Evolutionary conservation across 2,888 invertebrate genomes (phyloP).

Genomic region (Nezara viridula): DNA sequence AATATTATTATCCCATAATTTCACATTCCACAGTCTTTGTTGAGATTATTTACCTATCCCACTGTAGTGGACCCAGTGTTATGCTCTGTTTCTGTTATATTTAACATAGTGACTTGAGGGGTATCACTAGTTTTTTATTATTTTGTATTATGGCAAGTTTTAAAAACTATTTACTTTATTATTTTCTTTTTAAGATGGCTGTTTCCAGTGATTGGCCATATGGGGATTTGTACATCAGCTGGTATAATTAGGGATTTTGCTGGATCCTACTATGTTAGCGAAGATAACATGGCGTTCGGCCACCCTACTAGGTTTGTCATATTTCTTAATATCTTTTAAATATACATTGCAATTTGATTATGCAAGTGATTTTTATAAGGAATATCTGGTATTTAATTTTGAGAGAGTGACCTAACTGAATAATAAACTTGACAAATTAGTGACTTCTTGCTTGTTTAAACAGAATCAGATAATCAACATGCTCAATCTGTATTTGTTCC

Average conservation of each 20-base stretch:
- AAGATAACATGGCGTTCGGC: conserved; percentile 93
- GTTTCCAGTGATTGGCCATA: conserved; percentile 97
- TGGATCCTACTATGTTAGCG: conserved; percentile 94
- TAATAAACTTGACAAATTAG: too few species aligned
- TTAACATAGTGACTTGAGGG: not conserved
- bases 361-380: not conserved
- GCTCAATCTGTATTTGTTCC: too few species aligned
- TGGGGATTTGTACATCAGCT: conserved; percentile 92
- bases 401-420: too few species aligned
- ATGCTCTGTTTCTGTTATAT: too few species aligned
- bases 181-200: conserved; percentile 80
- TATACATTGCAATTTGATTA: not conserved
- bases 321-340: not conserved
- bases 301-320: conserved; percentile 79
- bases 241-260: conserved; percentile 98
- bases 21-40: too few species aligned
- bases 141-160: not conserved
- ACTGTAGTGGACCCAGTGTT: too few species aligned
- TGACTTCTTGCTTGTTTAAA: too few species aligned
- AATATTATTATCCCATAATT: too few species aligned
- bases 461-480: too few species aligned
- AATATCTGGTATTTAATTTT: too few species aligned
- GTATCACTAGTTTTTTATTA: not conserved
- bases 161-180: not conserved
- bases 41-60: too few species aligned